Evolutionary conservation across 2,113 vertebrate genomes (phyloP).

Genomic region (Pterocles burchelli): DNA sequence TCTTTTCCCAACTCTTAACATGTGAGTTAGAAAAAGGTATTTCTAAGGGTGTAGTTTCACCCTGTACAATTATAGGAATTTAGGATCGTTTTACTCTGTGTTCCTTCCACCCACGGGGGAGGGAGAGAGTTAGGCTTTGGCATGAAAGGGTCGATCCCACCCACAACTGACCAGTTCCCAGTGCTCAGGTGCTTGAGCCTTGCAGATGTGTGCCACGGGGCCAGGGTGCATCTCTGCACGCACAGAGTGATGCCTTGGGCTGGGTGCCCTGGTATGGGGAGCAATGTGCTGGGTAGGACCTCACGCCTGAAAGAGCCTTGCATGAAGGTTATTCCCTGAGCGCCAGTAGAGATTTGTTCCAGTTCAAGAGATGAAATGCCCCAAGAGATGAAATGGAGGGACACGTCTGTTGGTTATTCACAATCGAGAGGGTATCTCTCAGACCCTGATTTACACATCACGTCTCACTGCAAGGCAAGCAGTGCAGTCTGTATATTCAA

Average conservation of each 20-base stretch:
- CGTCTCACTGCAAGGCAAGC: background rate
- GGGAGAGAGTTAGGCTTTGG: background rate
- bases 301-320: background rate
- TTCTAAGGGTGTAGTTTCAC: background rate
- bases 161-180: background rate
- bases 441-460: background rate
- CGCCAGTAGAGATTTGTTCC: background rate
- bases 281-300: background rate
- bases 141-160: background rate
- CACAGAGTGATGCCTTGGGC: background rate
- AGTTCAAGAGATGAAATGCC: background rate
- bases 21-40: background rate
- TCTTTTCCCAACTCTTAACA: background rate
- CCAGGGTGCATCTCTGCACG: background rate
- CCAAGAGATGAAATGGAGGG: background rate
- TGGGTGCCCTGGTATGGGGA: background rate
- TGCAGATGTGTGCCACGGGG: accelerated
- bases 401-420: accelerated
- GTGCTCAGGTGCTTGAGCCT: background rate
- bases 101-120: accelerated
- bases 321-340: background rate
- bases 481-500: accelerated
- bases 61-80: background rate
- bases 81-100: background rate
- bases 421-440: accelerated